phyloP scores from a whole-genome alignment of 2,797 vertebrate species.

The Amblyraja radiata region DNA sequence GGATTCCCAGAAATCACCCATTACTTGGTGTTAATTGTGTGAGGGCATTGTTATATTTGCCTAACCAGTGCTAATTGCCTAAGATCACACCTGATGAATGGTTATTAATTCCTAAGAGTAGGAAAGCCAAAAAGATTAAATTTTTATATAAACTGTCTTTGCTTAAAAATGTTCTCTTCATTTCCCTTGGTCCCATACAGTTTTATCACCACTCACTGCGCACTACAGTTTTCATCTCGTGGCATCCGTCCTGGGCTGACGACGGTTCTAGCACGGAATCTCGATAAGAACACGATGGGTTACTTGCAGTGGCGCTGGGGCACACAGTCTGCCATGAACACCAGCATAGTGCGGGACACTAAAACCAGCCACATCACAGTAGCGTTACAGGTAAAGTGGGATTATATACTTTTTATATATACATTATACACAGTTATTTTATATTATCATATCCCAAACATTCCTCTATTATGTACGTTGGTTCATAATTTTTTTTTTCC shows the following conservation, averaged over 20 bases:
- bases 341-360: conserved; percentile 88
- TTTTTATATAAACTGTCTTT: neutral
- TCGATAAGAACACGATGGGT: conserved; percentile 96
- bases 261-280: conserved; percentile 83
- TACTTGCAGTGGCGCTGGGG: conserved; percentile 98
- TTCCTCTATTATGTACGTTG: neutral
- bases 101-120: neutral
- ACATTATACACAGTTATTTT: neutral
- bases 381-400: conserved; percentile 75
- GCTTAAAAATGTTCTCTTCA: neutral
- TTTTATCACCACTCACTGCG: conserved; percentile 84
- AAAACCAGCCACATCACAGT: conserved; percentile 88
- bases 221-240: conserved; percentile 85
- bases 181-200: conserved; percentile 51
- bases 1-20: too few relatives aligned
- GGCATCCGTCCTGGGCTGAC: conserved; percentile 81
- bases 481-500: neutral
- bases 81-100: neutral
- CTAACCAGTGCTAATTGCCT: neutral
- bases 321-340: conserved; percentile 93
- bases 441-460: neutral
- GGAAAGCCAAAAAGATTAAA: neutral
- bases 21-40: neutral
- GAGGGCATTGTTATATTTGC: neutral
- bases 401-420: neutral